Conservation (phyloP, 1,140 invertebrate genomes). For the Cardiocondyla obscurior region DNA sequence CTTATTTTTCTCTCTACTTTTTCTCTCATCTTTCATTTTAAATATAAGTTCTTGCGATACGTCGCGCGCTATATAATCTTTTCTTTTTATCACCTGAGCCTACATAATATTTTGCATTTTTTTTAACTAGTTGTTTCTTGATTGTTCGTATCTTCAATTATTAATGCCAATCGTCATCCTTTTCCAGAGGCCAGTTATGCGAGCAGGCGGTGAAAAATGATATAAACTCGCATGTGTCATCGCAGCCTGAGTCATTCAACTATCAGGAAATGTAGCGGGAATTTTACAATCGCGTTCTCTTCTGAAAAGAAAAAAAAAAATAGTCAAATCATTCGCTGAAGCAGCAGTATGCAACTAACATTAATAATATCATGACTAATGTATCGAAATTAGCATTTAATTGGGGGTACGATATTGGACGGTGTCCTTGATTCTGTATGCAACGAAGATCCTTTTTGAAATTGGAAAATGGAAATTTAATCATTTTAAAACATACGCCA, state of each 20-base stretch:
- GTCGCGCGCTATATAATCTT: neutral
- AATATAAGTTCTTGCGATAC: neutral
- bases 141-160: neutral
- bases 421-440: neutral
- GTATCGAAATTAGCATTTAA: neutral
- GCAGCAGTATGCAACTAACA: neutral
- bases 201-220: neutral
- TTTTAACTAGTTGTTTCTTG: neutral
- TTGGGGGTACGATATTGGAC: neutral
- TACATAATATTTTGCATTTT: neutral
- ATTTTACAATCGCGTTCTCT: neutral
- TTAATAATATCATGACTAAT: neutral
- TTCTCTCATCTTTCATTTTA: neutral
- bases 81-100: neutral
- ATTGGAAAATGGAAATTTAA: too few relatives aligned
- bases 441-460: neutral
- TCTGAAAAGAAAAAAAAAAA: neutral
- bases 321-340: too few relatives aligned
- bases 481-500: neutral
- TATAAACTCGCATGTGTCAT: neutral
- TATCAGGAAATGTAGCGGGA: neutral
- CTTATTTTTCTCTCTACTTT: neutral
- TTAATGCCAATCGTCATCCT: neutral
- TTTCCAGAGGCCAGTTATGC: neutral
- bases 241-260: neutral